These are phyloP conservation scores for Megaceryle alcyon DNA, from an alignment of 2,797 vertebrate genomes.

Conservation along the genomic window DNA sequence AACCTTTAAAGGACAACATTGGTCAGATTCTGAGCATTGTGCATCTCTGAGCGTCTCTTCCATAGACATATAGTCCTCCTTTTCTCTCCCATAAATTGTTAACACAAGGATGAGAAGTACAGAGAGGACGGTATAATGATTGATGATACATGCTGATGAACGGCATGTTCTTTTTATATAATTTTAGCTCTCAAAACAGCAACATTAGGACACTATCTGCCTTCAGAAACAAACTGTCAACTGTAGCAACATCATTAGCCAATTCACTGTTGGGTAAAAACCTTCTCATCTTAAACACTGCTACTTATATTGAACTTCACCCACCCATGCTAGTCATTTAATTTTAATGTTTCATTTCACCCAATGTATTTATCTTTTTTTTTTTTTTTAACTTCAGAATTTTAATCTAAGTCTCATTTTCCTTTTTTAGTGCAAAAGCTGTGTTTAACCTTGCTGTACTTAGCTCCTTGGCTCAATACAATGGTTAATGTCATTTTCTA, in stretches of 20 bases:
- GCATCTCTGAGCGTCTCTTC: background rate
- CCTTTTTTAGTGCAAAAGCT: constrained; percentile 36
- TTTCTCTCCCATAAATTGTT: background rate
- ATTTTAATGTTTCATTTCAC: constrained; percentile 70
- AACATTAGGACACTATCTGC: background rate
- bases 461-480: constrained; percentile 30
- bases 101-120: background rate
- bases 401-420: constrained; percentile 59
- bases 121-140: background rate
- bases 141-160: background rate
- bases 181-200: background rate
- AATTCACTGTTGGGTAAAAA: constrained; percentile 45
- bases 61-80: background rate
- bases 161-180: background rate
- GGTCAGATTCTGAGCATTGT: background rate
- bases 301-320: constrained; percentile 40
- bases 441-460: constrained; percentile 56
- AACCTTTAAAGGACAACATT: background rate
- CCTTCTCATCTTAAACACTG: constrained; percentile 27
- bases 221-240: constrained; percentile 17
- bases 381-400: background rate
- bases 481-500: constrained; percentile 40
- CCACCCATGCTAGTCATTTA: constrained; percentile 58
- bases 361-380: background rate
- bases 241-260: constrained; percentile 24